Conservation (phyloP, 2,113 vertebrate species). For the Planiliza haematocheilus region DNA sequence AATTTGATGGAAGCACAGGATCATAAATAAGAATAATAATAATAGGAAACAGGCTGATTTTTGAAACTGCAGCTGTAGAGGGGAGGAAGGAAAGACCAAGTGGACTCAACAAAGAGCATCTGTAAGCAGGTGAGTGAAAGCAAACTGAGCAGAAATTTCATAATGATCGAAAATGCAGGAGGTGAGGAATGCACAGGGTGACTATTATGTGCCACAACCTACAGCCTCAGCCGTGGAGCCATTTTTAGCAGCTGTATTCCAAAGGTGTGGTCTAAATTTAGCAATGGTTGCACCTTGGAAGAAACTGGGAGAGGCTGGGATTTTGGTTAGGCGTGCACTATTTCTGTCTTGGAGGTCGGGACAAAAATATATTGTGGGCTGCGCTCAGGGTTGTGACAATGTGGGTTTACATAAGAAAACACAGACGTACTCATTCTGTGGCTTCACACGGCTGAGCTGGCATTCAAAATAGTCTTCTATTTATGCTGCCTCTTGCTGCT, state of each 20-base stretch:
- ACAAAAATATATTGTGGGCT: constrained; percentile 64
- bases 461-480: constrained; percentile 54
- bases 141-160: constrained; percentile 23
- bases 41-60: constrained; percentile 12
- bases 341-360: constrained; percentile 64
- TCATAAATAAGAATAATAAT: constrained; percentile 23
- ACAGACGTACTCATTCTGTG: constrained; percentile 48
- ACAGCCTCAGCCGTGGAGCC: constrained; percentile 35
- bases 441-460: constrained; percentile 47
- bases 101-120: constrained; percentile 25
- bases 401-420: constrained; percentile 40
- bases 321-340: constrained; percentile 70
- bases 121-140: constrained; percentile 68
- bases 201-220: constrained; percentile 31
- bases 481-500: constrained; percentile 38
- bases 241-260: constrained; percentile 61
- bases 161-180: constrained; percentile 38
- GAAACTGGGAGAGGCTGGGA: constrained; percentile 71
- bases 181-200: constrained; percentile 17
- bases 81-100: constrained; percentile 12
- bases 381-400: constrained; percentile 61
- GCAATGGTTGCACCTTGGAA: constrained; percentile 71
- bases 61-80: constrained; percentile 17
- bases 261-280: constrained; percentile 78
- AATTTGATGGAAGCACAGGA: constrained; percentile 39